phyloP scores from a whole-genome alignment of 2,797 vertebrate genomes.

The Lemur catta region DNA sequence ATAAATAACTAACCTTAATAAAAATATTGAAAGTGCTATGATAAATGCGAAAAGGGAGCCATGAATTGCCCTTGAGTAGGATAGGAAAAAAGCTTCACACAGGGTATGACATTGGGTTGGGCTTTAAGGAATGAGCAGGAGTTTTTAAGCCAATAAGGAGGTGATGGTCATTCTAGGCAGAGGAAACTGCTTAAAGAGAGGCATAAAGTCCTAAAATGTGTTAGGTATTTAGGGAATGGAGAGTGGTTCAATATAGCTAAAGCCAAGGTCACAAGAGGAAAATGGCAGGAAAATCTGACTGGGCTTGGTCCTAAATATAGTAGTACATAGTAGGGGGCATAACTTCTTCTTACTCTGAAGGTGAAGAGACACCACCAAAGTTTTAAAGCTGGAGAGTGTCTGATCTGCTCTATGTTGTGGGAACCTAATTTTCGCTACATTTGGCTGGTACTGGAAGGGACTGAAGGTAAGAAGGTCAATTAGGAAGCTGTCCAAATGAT shows the following conservation, averaged over 20 bases:
- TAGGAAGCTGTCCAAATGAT: not conserved
- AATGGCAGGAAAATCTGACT: not conserved
- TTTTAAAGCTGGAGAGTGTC: not conserved
- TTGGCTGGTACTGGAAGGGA: not conserved
- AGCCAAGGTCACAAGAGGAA: not conserved
- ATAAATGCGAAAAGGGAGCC: not conserved
- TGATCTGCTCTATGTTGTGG: not conserved
- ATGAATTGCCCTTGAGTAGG: not conserved
- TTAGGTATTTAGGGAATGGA: not conserved
- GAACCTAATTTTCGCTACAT: not conserved
- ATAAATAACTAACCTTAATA: slow-evolving; percentile 3
- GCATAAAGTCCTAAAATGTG: not conserved
- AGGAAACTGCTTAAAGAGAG: not conserved
- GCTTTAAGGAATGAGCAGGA: not conserved
- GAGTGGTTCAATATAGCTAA: not conserved
- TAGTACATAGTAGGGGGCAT: not conserved
- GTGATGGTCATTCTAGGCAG: not conserved
- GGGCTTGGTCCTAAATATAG: not conserved
- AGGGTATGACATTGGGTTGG: not conserved
- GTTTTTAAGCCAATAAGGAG: not conserved
- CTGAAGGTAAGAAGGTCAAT: not conserved
- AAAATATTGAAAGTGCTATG: not conserved
- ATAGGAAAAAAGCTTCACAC: not conserved
- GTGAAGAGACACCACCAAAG: not conserved
- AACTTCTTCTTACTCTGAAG: not conserved